Evolutionary conservation across 2,888 invertebrate species (phyloP).

Genomic region (Drosophila cracens): DNA sequence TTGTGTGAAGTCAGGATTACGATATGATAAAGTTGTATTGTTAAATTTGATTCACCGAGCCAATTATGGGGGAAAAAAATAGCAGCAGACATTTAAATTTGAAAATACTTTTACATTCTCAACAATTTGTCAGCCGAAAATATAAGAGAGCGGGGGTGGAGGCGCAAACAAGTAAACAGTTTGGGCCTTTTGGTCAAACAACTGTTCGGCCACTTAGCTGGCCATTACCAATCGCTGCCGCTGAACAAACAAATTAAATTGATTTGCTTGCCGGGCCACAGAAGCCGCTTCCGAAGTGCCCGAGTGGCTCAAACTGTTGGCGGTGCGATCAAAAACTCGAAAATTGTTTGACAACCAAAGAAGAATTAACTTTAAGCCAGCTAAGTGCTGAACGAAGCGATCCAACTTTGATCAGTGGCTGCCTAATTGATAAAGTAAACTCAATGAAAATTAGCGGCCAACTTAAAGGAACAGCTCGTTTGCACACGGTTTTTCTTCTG

Average conservation of each 20-base stretch:
- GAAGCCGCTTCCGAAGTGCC: conserved; percentile 79
- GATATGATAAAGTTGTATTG: conserved; percentile 66
- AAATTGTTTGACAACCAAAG: conserved; percentile 67
- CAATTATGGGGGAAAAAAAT: conserved; percentile 15
- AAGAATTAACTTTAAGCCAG: conserved; percentile 19
- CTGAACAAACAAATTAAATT: conserved; percentile 76
- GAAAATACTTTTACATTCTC: conserved; percentile 5
- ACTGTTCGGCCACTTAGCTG: conserved; percentile 75
- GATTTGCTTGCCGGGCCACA: conserved; percentile 70
- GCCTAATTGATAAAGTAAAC: conserved; percentile 76
- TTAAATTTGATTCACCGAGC: conserved; percentile 30
- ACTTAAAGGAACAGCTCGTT: conserved; percentile 52
- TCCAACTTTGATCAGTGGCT: conserved; percentile 49
- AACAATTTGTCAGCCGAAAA: conserved; percentile 72
- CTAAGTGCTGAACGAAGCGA: conserved; percentile 32
- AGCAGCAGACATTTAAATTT: conserved; percentile 5
- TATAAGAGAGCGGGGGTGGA: conserved; percentile 9
- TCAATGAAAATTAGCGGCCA: conserved; percentile 72
- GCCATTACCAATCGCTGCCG: conserved; percentile 77
- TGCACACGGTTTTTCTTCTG: conserved; percentile 64
- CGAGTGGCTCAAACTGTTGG: conserved; percentile 21
- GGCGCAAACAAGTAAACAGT: conserved; percentile 38
- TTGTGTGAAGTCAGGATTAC: conserved; percentile 62
- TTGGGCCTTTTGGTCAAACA: conserved; percentile 56
- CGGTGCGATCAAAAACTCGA: conserved; percentile 66